phyloP scores from a whole-genome alignment of 2,797 vertebrate genomes.

The Tamandua tetradactyla region DNA sequence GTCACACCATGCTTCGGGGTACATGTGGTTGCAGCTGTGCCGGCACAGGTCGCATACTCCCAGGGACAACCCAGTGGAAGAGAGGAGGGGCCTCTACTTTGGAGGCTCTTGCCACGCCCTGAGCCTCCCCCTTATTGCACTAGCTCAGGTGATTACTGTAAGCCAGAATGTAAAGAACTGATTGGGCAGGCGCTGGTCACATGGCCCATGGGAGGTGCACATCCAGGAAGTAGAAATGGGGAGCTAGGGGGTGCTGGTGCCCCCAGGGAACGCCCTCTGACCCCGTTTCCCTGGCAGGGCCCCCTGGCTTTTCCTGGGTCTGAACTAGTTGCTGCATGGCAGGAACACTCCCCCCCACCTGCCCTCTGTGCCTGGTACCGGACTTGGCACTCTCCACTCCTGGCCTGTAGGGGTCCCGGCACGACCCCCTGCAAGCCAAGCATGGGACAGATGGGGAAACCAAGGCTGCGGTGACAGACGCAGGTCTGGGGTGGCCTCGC shows the following conservation, averaged over 20 bases:
- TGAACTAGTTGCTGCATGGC: no score
- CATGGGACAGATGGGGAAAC: not conserved
- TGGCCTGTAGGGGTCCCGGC: not conserved
- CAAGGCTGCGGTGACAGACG: not conserved
- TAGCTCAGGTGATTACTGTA: no score
- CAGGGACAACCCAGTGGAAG: not conserved
- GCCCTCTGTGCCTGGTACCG: not conserved
- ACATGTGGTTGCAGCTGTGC: no score
- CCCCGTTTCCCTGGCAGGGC: rapidly evolving
- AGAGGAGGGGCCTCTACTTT: no score
- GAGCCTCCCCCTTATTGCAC: not conserved
- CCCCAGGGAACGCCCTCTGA: no score
- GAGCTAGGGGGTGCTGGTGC: not conserved
- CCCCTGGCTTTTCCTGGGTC: not conserved
- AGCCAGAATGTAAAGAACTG: not conserved
- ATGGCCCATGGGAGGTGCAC: not conserved
- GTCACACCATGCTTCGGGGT: not conserved
- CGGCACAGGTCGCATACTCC: not conserved
- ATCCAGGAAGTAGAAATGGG: not conserved
- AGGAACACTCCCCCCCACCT: no score
- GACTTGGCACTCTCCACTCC: not conserved
- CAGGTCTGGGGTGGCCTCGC: not conserved
- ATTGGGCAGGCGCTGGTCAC: not conserved
- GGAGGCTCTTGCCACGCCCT: not conserved
- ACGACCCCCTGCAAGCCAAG: not conserved